Conservation (phyloP, 35 echinoderm and acorn worm genomes). For the Apostichopus parvimensis region DNA sequence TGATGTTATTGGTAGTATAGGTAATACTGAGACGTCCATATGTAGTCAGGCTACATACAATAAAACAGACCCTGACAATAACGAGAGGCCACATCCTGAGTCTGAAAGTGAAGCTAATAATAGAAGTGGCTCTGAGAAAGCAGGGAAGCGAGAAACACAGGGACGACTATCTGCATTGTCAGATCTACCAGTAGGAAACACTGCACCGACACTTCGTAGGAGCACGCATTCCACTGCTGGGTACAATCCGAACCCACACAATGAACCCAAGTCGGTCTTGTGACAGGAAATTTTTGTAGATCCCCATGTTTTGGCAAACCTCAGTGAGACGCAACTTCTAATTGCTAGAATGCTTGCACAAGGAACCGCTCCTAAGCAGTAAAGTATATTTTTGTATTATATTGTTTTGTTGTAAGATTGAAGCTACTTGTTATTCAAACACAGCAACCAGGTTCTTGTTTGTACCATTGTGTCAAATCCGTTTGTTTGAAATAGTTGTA, state of each 20-base stretch:
- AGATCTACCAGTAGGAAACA: neutral
- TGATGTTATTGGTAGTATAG: no score
- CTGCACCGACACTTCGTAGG: neutral
- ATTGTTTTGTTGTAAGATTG: no score
- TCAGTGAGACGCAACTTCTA: conserved; percentile 48
- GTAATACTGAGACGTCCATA: no score
- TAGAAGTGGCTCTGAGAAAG: conserved; percentile 20
- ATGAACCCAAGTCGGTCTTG: no score
- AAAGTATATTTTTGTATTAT: no score
- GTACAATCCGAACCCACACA: no score
- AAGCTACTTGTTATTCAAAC: no score
- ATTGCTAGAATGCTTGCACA: conserved; percentile 8
- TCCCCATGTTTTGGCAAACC: neutral
- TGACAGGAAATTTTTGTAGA: no score
- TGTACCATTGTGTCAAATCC: no score
- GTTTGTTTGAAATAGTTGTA: no score
- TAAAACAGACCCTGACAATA: neutral
- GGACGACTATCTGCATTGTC: neutral
- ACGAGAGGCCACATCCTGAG: neutral
- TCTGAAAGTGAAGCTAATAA: neutral
- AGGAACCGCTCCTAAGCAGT: neutral
- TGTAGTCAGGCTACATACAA: neutral
- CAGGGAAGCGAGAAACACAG: neutral
- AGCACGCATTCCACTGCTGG: no score
- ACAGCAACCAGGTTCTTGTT: no score